A percentile compares a stretch with the other conserved stretches of the same genome.
These are phyloP conservation scores for Spinibarbus caldwelli DNA, from an alignment of 2,797 vertebrate species.

Conservation along the genomic window DNA sequence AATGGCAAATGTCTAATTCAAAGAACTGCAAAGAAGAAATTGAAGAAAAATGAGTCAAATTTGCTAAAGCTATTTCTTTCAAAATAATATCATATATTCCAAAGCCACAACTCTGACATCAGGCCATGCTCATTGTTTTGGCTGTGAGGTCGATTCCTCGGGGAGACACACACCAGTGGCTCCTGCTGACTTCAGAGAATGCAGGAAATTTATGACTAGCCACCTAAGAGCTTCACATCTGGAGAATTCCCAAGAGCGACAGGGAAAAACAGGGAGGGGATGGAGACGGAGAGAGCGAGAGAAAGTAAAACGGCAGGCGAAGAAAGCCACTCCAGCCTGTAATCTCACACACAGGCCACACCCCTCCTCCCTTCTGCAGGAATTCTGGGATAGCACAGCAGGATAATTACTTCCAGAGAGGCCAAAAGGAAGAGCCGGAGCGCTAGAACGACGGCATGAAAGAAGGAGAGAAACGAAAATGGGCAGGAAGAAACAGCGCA, in stretches of 20 bases:
- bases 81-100: background rate
- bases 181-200: slow-evolving; percentile 56
- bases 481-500: background rate
- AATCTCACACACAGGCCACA: slow-evolving; percentile 56
- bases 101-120: background rate
- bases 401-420: slow-evolving; percentile 85
- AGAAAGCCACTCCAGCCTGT: slow-evolving; percentile 46
- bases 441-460: slow-evolving; percentile 49
- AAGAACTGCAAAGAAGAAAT: background rate
- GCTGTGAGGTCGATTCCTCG: slow-evolving; percentile 26
- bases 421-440: slow-evolving; percentile 46
- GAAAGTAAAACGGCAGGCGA: slow-evolving; percentile 21
- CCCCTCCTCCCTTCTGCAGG: slow-evolving; percentile 72
- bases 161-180: slow-evolving; percentile 52
- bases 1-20: background rate
- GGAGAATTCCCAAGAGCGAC: slow-evolving; percentile 52
- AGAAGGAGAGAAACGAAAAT: slow-evolving; percentile 19
- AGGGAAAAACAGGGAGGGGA: background rate
- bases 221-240: slow-evolving; percentile 59
- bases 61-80: background rate
- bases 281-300: slow-evolving; percentile 39
- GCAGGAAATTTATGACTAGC: slow-evolving; percentile 55
- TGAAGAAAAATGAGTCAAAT: background rate
- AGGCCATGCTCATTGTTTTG: slow-evolving; percentile 31
- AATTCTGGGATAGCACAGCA: slow-evolving; percentile 77